A percentile compares a stretch with the other conserved stretches of the same genome.
These are phyloP conservation scores for Pristis pectinata DNA, from an alignment of 2,797 vertebrate genomes.

Conservation along the genomic window DNA sequence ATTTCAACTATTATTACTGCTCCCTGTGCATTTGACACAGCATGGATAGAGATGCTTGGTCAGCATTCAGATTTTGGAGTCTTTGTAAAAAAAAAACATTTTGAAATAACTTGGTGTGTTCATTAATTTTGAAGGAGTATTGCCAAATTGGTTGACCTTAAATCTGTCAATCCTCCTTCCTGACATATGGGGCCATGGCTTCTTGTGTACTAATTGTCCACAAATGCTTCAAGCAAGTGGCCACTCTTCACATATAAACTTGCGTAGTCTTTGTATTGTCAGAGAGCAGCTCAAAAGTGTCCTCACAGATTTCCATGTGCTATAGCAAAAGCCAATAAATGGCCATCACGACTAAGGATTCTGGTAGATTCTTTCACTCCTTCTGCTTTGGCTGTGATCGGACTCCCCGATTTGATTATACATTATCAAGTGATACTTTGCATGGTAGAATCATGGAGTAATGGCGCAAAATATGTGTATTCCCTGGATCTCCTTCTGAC, in stretches of 20 bases:
- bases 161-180: neutral
- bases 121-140: neutral
- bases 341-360: neutral
- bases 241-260: neutral
- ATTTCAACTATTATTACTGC: neutral
- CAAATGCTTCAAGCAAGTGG: neutral
- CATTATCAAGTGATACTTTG: too few relatives aligned
- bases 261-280: neutral
- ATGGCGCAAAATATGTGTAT: too few relatives aligned
- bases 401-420: too few relatives aligned
- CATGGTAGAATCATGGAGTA: too few relatives aligned
- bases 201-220: neutral
- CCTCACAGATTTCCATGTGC: neutral
- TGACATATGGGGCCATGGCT: neutral
- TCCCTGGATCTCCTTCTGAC: too few relatives aligned
- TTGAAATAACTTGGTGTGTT: neutral
- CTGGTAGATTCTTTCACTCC: neutral
- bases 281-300: neutral
- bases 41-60: neutral
- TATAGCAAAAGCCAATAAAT: neutral
- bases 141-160: neutral
- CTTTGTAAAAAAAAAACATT: neutral
- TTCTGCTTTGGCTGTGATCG: too few relatives aligned
- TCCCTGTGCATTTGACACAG: neutral
- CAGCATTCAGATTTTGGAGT: neutral